A percentile compares a stretch with the other conserved stretches of the same genome.
Conservation (phyloP, 2,113 vertebrate species). For the Stercorarius parasiticus region DNA sequence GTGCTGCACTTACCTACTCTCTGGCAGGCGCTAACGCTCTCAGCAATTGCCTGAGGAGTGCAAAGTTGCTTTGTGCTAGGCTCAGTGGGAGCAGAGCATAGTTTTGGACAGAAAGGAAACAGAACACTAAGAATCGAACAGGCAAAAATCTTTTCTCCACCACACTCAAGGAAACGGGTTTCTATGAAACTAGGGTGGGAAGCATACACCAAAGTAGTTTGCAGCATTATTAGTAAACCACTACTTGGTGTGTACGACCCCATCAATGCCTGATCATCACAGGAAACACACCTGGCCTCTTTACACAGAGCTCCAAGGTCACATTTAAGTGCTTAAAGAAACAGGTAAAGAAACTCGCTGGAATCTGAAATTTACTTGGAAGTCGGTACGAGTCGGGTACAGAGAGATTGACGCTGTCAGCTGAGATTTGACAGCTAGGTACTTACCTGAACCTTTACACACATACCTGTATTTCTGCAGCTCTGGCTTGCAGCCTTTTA, state of each 20-base stretch:
- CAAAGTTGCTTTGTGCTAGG: background rate
- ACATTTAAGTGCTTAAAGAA: background rate
- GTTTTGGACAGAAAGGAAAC: background rate
- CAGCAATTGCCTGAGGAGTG: background rate
- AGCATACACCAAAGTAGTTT: background rate
- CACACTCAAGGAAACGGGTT: background rate
- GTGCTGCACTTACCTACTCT: background rate
- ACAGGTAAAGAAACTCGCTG: background rate
- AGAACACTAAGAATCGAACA: background rate
- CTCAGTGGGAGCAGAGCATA: background rate
- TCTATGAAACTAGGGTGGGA: background rate
- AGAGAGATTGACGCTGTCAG: background rate
- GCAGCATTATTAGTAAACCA: background rate
- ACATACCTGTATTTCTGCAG: background rate
- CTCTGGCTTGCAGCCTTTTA: background rate
- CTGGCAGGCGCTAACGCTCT: background rate
- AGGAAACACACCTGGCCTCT: background rate
- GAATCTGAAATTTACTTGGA: background rate
- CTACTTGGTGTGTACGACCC: background rate
- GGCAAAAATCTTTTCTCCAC: background rate
- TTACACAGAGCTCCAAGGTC: background rate
- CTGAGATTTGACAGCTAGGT: too few species aligned
- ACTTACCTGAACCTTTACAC: background rate
- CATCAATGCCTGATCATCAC: background rate
- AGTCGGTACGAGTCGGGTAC: background rate